A percentile compares a stretch with the other conserved stretches of the same genome.
Conservation (phyloP, 2,113 vertebrate genomes). For the Equus quagga region DNA sequence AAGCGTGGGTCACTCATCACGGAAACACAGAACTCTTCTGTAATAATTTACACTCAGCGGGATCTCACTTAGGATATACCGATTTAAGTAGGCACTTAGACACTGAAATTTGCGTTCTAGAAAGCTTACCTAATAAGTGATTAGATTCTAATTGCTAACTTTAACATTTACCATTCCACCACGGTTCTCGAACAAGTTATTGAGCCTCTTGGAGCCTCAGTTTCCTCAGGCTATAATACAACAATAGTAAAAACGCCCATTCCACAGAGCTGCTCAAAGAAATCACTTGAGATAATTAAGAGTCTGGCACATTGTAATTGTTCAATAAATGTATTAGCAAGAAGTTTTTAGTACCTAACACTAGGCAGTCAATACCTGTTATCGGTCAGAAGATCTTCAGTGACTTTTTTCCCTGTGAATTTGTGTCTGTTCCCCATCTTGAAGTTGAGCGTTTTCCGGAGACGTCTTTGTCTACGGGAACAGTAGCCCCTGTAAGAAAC, state of each 20-base stretch:
- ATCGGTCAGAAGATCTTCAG: constrained; percentile 95
- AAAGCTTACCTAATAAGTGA: background rate
- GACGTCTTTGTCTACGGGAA: constrained; percentile 94
- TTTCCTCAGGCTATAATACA: background rate
- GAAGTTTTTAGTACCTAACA: background rate
- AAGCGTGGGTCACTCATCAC: background rate
- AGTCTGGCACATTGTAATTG: background rate
- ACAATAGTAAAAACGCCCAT: background rate
- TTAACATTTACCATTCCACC: background rate
- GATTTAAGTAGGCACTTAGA: background rate
- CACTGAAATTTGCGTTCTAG: background rate
- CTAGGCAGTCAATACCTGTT: constrained; percentile 89
- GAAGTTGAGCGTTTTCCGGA: constrained; percentile 97
- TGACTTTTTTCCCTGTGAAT: constrained; percentile 97
- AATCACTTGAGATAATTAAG: background rate
- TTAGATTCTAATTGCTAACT: background rate
- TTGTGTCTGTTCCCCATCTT: constrained; percentile 99
- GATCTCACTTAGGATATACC: too few relatives aligned
- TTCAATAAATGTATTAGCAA: background rate
- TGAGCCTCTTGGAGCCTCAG: background rate
- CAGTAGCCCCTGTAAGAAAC: constrained; percentile 94
- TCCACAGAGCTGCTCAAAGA: background rate
- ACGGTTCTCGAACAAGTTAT: background rate
- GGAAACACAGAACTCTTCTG: background rate
- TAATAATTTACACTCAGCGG: background rate